A percentile compares a stretch with the other conserved stretches of the same genome.
Evolutionary conservation across 2,888 invertebrate genomes (phyloP).

Genomic region (Lamproptera curius): DNA sequence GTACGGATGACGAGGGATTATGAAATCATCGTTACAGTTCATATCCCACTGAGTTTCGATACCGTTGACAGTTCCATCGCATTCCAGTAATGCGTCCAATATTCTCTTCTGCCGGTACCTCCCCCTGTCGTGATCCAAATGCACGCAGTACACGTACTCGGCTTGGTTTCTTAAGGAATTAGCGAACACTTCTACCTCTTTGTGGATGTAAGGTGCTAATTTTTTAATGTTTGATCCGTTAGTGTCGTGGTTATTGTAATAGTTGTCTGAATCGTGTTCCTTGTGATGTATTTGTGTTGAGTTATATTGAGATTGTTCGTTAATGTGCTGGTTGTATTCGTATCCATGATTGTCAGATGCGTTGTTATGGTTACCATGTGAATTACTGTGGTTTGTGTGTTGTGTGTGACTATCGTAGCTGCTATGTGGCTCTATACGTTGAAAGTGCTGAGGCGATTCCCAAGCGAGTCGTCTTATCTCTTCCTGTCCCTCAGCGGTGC

Average conservation of each 20-base stretch:
- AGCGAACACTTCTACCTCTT: slow-evolving; percentile 22
- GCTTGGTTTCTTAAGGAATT: slow-evolving; percentile 24
- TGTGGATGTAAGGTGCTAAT: slow-evolving; percentile 1
- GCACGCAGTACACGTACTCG: slow-evolving; percentile 42
- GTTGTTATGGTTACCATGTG: no score
- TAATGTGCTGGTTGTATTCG: no score
- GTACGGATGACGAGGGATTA: slow-evolving; percentile 69
- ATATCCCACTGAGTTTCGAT: slow-evolving; percentile 47
- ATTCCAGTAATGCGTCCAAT: slow-evolving; percentile 28
- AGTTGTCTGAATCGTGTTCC: no score
- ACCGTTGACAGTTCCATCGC: slow-evolving; percentile 41
- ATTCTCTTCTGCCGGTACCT: slow-evolving; percentile 31
- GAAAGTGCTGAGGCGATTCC: slow-evolving; percentile 38
- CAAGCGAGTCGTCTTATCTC: slow-evolving; percentile 57
- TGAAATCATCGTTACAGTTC: slow-evolving; percentile 46
- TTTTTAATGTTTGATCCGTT: no score
- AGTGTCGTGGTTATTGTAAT: no score
- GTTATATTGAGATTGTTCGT: no score
- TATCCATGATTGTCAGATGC: no score
- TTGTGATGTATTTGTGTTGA: no score
- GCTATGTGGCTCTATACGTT: slow-evolving; percentile 27
- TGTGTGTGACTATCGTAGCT: no score
- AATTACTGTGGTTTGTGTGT: no score
- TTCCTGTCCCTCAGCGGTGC: slow-evolving; percentile 38
- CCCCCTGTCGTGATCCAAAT: slow-evolving; percentile 39